Evolutionary conservation across 2,888 invertebrate species (phyloP), one percentile per base, ranked within the genome.

Genomic region (Chrysolina oricalcia): DNA sequence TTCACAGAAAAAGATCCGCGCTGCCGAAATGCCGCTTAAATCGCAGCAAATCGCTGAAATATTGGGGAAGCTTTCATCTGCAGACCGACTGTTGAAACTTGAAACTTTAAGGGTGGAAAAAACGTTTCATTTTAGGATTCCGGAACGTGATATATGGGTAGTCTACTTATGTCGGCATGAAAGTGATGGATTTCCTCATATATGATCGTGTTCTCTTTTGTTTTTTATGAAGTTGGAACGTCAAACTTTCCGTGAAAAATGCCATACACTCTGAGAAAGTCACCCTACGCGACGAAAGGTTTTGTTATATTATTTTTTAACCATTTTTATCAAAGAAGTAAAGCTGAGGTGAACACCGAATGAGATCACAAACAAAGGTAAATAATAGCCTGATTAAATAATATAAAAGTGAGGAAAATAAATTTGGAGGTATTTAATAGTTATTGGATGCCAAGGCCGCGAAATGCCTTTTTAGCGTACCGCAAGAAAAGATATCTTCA

Each of bases 1-100:
- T 41, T 69, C 40, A 35, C n/a, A 69, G 63, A 73, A 69, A 68
- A 35, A 73, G 56, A 64, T 65, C 48, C 73, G 19, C 64, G 43
- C 41, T 11, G 63, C 27, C 65, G 70, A 53, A 72, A 75, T 77
- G 67, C 70, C 79, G 78, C 69, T 81, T 77, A 81, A 83, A 81
- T 82, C 81, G 81, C 80, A 77, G 81, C 81, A 85, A 85, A 85
- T 85, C 84, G 83, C 79, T 85, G 82, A 85, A 85, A 83, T 85
- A 85, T 85, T 84, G 82, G 83, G 78, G 73, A 67, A 77, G 85
- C 85, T 85, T 85, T 85, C 85, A 84, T 82, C 83, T 81, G 81
- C 85, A 85, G 85, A 75, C 81, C 78, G 74, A 79, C 79, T 78
- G 80, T 79, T 84, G 84, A 85, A 85, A 85, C 84, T 84, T 81